These are phyloP conservation scores for Lichenostomus cassidix DNA, from an alignment of 2,113 vertebrate genomes.

Conservation along the genomic window DNA sequence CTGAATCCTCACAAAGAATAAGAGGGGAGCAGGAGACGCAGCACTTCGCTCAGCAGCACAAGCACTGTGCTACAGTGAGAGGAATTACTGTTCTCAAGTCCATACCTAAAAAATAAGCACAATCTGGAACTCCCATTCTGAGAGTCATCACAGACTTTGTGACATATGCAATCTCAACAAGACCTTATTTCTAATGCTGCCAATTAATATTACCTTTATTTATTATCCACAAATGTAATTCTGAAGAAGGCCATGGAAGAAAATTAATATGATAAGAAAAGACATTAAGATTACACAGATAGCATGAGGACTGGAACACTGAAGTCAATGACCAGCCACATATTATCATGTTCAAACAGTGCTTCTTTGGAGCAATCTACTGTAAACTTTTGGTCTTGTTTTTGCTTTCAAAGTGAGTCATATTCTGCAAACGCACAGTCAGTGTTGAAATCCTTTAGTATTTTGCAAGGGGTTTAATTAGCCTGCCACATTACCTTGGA, in stretches of 20 bases:
- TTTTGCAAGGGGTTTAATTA: conserved; percentile 55
- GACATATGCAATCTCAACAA: not conserved
- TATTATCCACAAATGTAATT: not conserved
- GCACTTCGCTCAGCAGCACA: not conserved
- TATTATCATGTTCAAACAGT: not conserved
- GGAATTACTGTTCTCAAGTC: not conserved
- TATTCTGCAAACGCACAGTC: not conserved
- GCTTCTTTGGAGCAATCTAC: not conserved
- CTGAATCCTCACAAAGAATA: not conserved
- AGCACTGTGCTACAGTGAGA: not conserved
- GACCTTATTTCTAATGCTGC: not conserved
- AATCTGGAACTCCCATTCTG: not conserved
- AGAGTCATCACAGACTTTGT: not conserved
- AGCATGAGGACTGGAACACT: not conserved
- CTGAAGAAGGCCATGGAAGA: not conserved
- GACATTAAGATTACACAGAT: not conserved
- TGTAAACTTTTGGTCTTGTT: not conserved
- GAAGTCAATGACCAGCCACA: not conserved
- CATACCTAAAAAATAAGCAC: not conserved
- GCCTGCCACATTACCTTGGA: conserved; percentile 84
- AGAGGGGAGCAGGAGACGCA: not conserved
- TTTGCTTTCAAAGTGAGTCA: conserved; percentile 26
- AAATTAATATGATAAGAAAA: not conserved
- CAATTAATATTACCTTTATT: not conserved
- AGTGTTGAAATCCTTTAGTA: conserved; percentile 8